phyloP scores from a whole-genome alignment of 2,797 vertebrate genomes.

The Halcyon smyrnensis region DNA sequence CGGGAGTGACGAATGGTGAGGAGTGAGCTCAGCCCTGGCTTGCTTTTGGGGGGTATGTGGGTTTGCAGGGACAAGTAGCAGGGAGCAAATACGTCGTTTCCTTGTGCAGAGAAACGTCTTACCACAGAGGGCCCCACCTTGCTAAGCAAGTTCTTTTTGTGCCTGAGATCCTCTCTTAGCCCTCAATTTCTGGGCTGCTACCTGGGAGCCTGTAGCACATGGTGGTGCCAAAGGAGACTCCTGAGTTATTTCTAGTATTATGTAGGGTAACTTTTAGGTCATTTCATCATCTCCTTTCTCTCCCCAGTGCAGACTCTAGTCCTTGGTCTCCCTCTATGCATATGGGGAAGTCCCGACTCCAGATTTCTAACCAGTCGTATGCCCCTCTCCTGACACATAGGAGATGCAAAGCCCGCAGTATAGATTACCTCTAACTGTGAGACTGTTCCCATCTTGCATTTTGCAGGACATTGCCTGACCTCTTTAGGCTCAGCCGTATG shows the following conservation, averaged over 20 bases:
- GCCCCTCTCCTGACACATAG: accelerated
- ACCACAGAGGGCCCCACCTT: neutral
- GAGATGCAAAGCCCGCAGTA: neutral
- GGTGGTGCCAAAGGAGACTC: neutral
- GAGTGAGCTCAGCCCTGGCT: neutral
- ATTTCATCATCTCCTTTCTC: neutral
- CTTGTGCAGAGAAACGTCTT: neutral
- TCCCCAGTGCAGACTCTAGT: neutral
- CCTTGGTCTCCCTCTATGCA: neutral
- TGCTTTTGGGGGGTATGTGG: neutral
- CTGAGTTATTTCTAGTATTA: neutral
- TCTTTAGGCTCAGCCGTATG: neutral
- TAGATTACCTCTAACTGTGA: neutral
- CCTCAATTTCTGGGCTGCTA: neutral
- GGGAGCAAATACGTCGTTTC: accelerated
- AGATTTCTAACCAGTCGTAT: neutral
- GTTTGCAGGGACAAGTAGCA: neutral
- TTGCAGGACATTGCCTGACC: neutral
- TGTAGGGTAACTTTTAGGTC: neutral
- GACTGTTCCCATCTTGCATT: neutral
- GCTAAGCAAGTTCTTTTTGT: neutral
- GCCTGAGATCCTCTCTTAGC: neutral
- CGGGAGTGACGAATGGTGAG: slow-evolving; percentile 82
- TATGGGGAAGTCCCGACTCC: neutral
- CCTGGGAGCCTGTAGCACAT: neutral